Evolutionary conservation across 2,888 invertebrate genomes (phyloP), one percentile per base, ranked within the genome.

Genomic region (Scaptomyza flava): DNA sequence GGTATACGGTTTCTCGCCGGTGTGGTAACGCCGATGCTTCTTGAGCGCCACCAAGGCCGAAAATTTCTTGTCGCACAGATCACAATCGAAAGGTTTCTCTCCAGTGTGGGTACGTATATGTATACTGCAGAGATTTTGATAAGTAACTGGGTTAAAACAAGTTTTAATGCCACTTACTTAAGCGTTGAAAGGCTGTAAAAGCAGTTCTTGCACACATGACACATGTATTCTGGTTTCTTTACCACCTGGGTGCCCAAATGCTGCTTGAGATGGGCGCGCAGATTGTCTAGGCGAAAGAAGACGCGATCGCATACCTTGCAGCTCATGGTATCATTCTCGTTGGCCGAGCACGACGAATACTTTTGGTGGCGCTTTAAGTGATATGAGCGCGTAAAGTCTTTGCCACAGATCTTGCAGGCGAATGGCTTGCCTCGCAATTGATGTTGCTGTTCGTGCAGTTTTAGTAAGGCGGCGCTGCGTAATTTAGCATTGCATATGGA

Each of bases 31-130:
- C 36, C 95, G 92, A 91, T 96, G 96, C 89, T 96, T 96, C 79
- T 95, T 94, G 91, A 96, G 94, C 0, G 96, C 96, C 23, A 95
- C 94, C 77, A 95, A 93, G 0, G 96, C 95, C 23, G 95, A 94
- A 79, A 96, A 96, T 62, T 94, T 93, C 72, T 91, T 91, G 0
- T 95, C 94, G 83, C 96, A 96, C 68, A 95, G 91, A 87, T 96
- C 94, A 90, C 96, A 96, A 69, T 94, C 93, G 81, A 94, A 96
- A 6, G 95, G 95, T 68, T 93, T 93, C 92, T 92, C 93, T 0
- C 94, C 95, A 59, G 95, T 95, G 89, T 96, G 95, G 11, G 94
- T 94, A 43, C 95, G 93, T 60, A 94, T 93, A 75, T 95, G 95
- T 68, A 95, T 93, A 83, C 94, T 92, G 48, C 1, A 69, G 63